Percentiles rank a stretch among this genome's conserved stretches.
phyloP scores from a whole-genome alignment of 2,888 invertebrate genomes.

The Acanthosepion lycidas region DNA sequence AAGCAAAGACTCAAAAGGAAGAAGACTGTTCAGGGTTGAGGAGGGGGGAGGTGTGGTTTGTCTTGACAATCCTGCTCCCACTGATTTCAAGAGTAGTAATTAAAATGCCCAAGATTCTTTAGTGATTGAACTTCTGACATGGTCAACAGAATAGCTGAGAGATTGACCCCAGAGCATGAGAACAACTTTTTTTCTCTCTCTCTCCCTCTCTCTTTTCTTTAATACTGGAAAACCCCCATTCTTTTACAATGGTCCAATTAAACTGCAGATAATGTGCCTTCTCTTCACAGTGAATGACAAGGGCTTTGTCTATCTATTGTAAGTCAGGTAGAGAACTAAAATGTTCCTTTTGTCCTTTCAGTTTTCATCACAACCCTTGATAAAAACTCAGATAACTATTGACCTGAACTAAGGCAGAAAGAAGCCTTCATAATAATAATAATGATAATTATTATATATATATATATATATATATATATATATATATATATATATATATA shows the following conservation, averaged over 20 bases:
- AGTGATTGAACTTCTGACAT: conserved; percentile 33
- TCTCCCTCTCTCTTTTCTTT: background rate
- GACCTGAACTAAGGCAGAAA: background rate
- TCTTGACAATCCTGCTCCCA: background rate
- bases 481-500: background rate
- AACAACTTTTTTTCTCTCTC: background rate
- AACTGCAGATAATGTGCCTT: background rate
- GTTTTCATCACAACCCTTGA: background rate
- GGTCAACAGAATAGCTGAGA: background rate
- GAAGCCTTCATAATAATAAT: background rate
- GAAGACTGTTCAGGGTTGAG: background rate
- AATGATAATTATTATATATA: no score
- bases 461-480: no score
- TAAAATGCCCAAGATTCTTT: conserved; percentile 22
- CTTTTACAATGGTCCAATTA: conserved; percentile 20
- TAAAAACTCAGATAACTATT: background rate
- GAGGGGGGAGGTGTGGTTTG: background rate
- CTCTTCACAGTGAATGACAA: background rate
- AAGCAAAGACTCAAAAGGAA: background rate
- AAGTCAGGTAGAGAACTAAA: background rate
- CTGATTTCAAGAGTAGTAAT: conserved; percentile 33
- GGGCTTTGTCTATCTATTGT: background rate
- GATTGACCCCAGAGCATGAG: background rate
- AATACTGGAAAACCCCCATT: background rate
- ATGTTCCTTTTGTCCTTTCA: background rate